Conservation (phyloP, 2,113 vertebrate species). For the Papio anubis region DNA sequence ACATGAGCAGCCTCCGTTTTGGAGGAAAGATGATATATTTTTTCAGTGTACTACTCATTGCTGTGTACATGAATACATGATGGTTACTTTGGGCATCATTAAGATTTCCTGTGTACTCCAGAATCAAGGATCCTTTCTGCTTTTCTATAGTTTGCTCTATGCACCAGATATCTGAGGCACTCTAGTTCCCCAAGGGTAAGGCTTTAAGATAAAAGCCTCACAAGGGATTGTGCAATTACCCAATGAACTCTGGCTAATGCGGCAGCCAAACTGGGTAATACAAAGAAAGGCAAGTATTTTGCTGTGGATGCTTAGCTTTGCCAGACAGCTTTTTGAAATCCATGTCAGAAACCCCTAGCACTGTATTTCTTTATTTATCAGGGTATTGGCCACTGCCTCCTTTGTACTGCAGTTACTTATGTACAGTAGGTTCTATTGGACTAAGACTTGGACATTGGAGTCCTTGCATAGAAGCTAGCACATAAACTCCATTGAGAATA, state of each 20-base stretch:
- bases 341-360: background rate
- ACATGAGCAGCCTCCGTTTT: background rate
- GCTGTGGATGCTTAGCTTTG: background rate
- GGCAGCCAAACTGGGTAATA: background rate
- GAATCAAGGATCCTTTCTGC: background rate
- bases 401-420: background rate
- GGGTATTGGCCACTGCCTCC: background rate
- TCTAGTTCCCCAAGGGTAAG: background rate
- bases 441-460: background rate
- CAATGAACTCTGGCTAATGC: background rate
- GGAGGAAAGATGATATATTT: background rate
- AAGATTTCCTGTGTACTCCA: background rate
- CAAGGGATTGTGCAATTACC: background rate
- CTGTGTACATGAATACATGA: background rate
- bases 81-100: background rate
- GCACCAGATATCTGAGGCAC: background rate
- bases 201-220: background rate
- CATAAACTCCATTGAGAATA: background rate
- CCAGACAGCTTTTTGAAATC: background rate
- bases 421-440: background rate
- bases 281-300: background rate
- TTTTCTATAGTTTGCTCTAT: slow-evolving; percentile 3
- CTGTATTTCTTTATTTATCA: background rate
- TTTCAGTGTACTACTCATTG: background rate
- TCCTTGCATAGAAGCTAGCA: background rate